Conservation (phyloP, 2,113 vertebrate species). For the Reinhardtius hippoglossoides region DNA sequence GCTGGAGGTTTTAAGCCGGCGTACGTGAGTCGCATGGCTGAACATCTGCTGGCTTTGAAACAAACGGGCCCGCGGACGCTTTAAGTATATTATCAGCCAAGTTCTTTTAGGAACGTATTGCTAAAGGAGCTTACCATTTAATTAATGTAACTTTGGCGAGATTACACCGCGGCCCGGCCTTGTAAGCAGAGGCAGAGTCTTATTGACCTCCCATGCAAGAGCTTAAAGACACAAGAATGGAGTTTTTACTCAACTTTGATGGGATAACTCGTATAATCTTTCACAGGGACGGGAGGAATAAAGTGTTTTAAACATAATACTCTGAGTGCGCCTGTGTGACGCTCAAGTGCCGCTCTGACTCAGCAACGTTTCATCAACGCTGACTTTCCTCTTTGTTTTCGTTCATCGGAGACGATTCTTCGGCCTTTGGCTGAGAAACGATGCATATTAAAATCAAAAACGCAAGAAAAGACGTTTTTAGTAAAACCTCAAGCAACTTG, state of each 20-base stretch:
- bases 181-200: slow-evolving; percentile 94
- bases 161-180: slow-evolving; percentile 94
- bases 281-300: slow-evolving; percentile 91
- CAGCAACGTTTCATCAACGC: slow-evolving; percentile 25
- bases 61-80: slow-evolving; percentile 92
- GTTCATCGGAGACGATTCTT: background rate
- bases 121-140: slow-evolving; percentile 99
- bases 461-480: background rate
- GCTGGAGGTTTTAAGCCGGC: slow-evolving; percentile 90
- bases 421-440: too few relatives aligned
- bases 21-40: slow-evolving; percentile 92
- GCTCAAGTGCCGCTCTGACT: slow-evolving; percentile 74
- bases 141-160: slow-evolving; percentile 99
- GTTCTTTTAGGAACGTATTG: slow-evolving; percentile 97
- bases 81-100: slow-evolving; percentile 98
- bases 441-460: too few relatives aligned
- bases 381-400: slow-evolving; percentile 27
- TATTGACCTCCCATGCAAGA: slow-evolving; percentile 95
- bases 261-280: slow-evolving; percentile 99
- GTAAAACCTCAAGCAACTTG: too few relatives aligned
- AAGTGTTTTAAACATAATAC: slow-evolving; percentile 96
- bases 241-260: slow-evolving; percentile 98
- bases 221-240: slow-evolving; percentile 98
- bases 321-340: slow-evolving; percentile 85
- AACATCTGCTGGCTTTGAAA: slow-evolving; percentile 89